Evolutionary conservation across 2,888 invertebrate species (phyloP).

Genomic region (Lasioglossum calceatum): DNA sequence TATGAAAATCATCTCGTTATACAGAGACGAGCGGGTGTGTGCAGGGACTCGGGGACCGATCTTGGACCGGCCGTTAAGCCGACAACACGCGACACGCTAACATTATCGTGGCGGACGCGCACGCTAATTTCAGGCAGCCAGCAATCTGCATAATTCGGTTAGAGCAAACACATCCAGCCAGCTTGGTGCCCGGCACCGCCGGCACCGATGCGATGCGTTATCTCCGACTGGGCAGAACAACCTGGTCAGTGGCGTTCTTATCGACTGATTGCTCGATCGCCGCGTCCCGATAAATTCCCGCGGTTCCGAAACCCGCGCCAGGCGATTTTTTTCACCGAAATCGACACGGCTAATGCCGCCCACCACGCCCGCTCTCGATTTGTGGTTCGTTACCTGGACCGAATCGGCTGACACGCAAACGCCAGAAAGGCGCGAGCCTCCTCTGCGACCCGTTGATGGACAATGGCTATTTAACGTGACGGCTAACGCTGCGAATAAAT

Average conservation of each 20-base stretch:
- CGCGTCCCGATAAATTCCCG: background rate
- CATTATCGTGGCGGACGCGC: constrained; percentile 56
- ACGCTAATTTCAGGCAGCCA: constrained; percentile 59
- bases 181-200: constrained; percentile 28
- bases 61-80: constrained; percentile 51
- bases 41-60: constrained; percentile 15
- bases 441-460: background rate
- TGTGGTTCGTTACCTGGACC: background rate
- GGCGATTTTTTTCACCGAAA: background rate
- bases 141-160: constrained; percentile 69
- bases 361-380: background rate
- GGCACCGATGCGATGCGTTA: constrained; percentile 39
- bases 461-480: background rate
- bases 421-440: background rate
- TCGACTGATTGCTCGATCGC: constrained; percentile 50
- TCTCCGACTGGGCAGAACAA: constrained; percentile 29
- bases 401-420: background rate
- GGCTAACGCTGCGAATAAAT: background rate
- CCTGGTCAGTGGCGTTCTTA: constrained; percentile 38
- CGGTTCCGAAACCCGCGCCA: background rate
- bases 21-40: background rate
- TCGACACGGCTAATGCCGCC: constrained; percentile 6
- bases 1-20: constrained; percentile 53
- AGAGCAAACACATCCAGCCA: constrained; percentile 53
- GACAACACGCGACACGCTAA: constrained; percentile 55